Percentiles rank a stretch among this genome's conserved stretches.
Conservation (phyloP, 2,888 invertebrate genomes). For the Drosophila borealis region DNA sequence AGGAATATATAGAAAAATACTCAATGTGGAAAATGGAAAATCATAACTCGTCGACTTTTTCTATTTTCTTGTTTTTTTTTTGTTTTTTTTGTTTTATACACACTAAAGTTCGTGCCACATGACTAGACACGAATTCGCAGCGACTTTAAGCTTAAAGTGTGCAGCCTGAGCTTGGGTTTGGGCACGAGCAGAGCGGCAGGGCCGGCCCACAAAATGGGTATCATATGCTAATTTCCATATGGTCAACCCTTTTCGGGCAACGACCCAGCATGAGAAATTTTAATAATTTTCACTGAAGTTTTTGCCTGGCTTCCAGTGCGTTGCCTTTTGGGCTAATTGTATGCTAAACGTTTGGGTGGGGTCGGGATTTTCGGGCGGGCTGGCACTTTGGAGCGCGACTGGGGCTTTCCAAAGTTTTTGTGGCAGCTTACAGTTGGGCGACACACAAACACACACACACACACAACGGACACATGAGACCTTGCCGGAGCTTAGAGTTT, state of each 20-base stretch:
- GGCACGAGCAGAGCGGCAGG: background rate
- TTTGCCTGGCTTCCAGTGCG: conserved; percentile 58
- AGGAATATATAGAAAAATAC: conserved; percentile 18
- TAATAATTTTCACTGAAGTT: conserved; percentile 80
- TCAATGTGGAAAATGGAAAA: conserved; percentile 69
- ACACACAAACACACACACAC: conserved; percentile 17
- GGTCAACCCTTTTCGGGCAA: conserved; percentile 75
- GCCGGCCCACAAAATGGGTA: conserved; percentile 50
- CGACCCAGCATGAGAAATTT: conserved; percentile 66
- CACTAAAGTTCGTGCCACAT: conserved; percentile 56
- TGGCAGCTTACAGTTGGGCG: conserved; percentile 63
- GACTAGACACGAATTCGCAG: conserved; percentile 57
- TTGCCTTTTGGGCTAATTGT: conserved; percentile 81
- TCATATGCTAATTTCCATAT: conserved; percentile 83
- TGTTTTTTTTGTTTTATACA: background rate
- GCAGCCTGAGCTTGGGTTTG: conserved; percentile 11
- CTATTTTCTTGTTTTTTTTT: conserved; percentile 1
- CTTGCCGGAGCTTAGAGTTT: conserved; percentile 39
- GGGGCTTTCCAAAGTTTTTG: conserved; percentile 65
- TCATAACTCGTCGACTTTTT: conserved; percentile 64
- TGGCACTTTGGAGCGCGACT: conserved; percentile 32
- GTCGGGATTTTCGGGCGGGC: conserved; percentile 29
- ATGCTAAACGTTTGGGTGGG: conserved; percentile 73
- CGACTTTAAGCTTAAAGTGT: conserved; percentile 67
- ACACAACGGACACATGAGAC: conserved; percentile 56